These are phyloP conservation scores for Euura saliciscinereae DNA, from an alignment of 1,140 invertebrate genomes.

Conservation along the genomic window DNA sequence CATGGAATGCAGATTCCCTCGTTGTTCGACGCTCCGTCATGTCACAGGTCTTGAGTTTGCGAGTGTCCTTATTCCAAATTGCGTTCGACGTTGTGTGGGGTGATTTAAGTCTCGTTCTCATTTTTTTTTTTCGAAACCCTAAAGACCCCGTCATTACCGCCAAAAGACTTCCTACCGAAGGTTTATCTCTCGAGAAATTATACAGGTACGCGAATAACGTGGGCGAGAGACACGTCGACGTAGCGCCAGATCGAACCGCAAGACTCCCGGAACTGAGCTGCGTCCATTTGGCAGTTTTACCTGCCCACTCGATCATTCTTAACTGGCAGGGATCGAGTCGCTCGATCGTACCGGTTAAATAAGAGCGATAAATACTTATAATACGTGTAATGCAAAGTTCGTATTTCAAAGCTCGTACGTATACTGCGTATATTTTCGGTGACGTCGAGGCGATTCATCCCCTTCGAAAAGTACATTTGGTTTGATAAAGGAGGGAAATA, in stretches of 20 bases:
- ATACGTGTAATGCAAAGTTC: neutral
- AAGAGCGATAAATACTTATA: slow-evolving; percentile 1
- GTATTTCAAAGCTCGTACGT: neutral
- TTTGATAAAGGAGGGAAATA: neutral
- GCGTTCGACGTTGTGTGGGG: too few relatives aligned
- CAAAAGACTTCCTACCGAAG: slow-evolving; percentile 5
- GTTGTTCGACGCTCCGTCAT: too few relatives aligned
- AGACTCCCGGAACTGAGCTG: neutral
- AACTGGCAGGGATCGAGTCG: neutral
- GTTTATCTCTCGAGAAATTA: neutral
- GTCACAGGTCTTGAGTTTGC: too few relatives aligned
- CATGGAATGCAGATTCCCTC: neutral
- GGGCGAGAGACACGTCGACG: slow-evolving; percentile 1
- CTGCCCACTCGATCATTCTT: slow-evolving; percentile 6
- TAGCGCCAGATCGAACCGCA: neutral
- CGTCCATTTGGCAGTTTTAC: neutral
- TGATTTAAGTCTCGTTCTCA: slow-evolving; percentile 10
- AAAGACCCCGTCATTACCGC: neutral
- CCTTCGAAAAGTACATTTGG: neutral
- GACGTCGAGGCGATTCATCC: neutral
- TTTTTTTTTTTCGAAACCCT: neutral
- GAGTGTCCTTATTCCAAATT: too few relatives aligned
- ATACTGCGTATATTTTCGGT: neutral
- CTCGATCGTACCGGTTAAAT: neutral
- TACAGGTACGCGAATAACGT: neutral